Percentiles rank a stretch among this genome's conserved stretches.
Conservation (phyloP, 2,888 invertebrate species). For the Chymomyza caudatula region DNA sequence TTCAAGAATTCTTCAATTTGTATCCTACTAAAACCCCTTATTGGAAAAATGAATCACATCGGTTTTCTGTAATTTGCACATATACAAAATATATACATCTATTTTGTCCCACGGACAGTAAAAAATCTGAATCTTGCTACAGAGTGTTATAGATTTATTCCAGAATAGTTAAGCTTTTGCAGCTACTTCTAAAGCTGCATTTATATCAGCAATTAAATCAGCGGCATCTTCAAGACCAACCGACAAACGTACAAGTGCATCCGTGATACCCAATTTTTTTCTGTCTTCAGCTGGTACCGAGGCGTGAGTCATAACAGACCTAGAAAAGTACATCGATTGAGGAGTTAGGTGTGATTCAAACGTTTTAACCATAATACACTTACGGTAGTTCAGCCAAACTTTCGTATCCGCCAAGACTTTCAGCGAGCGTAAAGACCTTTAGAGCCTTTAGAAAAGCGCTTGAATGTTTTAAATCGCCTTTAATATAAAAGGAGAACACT, state of each 20-base stretch:
- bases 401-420: conserved; percentile 97
- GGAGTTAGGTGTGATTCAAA: not conserved
- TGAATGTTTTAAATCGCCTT: conserved; percentile 86
- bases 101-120: too few species aligned
- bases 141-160: not conserved
- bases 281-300: conserved; percentile 89
- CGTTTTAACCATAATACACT: conserved; percentile 75
- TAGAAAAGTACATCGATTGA: conserved; percentile 75
- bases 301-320: conserved; percentile 96
- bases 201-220: conserved; percentile 91
- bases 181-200: conserved; percentile 85
- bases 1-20: too few species aligned
- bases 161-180: conserved; percentile 30
- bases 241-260: conserved; percentile 90
- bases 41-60: too few species aligned
- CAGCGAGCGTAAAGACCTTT: conserved; percentile 91
- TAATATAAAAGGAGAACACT: conserved; percentile 92
- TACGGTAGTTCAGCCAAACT: conserved; percentile 96
- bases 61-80: too few species aligned
- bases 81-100: too few species aligned
- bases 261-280: conserved; percentile 86
- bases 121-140: not conserved
- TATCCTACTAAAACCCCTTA: too few species aligned
- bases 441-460: conserved; percentile 85
- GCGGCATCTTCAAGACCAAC: conserved; percentile 92